Conservation (phyloP, 2,888 invertebrate species). For the Melipona beecheii region DNA sequence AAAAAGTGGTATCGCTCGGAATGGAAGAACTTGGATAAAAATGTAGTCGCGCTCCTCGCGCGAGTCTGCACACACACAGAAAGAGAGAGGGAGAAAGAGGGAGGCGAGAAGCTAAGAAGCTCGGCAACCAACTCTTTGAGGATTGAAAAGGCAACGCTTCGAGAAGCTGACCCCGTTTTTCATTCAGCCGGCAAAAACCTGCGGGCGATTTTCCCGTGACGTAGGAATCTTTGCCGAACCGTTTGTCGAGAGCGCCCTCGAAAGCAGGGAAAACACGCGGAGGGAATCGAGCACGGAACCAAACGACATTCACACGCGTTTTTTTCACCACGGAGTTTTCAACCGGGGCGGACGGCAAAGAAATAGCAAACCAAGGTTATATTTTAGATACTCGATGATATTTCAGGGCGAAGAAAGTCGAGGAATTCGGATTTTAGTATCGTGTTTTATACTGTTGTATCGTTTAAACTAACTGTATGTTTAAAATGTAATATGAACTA, state of each 20-base stretch:
- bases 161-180: conserved; percentile 49
- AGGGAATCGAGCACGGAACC: conserved; percentile 24
- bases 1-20: conserved; percentile 34
- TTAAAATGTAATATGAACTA: too few relatives aligned
- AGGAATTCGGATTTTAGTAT: not conserved
- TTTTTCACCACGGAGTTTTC: conserved; percentile 26
- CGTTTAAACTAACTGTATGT: too few relatives aligned
- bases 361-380: not conserved
- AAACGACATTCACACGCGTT: not conserved
- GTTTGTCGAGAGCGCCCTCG: conserved; percentile 9
- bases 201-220: conserved; percentile 34
- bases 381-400: not conserved
- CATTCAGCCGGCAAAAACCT: conserved; percentile 23
- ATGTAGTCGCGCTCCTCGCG: not conserved
- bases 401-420: not conserved
- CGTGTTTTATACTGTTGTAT: too few relatives aligned
- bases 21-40: conserved; percentile 22
- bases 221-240: conserved; percentile 22
- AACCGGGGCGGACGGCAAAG: not conserved
- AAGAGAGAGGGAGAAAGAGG: not conserved
- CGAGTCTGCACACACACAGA: not conserved
- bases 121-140: conserved; percentile 14
- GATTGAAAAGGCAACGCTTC: conserved; percentile 43
- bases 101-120: conserved; percentile 33
- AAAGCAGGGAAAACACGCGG: conserved; percentile 20